Percentiles rank a stretch among this genome's conserved stretches.
phyloP scores from a whole-genome alignment of 2,888 invertebrate species.

The Hyalella azteca region DNA sequence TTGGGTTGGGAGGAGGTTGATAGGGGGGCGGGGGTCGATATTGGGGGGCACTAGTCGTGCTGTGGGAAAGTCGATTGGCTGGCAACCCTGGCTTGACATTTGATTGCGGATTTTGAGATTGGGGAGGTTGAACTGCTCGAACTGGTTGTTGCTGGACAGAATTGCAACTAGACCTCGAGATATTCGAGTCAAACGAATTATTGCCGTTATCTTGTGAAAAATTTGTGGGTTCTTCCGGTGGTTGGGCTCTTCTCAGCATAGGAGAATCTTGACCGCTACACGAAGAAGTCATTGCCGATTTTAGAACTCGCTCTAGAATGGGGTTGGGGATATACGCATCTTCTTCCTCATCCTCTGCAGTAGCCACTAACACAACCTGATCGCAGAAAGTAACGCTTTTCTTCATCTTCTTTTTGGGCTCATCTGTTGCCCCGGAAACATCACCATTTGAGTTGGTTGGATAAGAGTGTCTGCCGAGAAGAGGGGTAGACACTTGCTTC shows the following conservation, averaged over 20 bases:
- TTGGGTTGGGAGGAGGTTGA: constrained; percentile 54
- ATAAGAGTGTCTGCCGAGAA: constrained; percentile 26
- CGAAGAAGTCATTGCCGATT: constrained; percentile 62
- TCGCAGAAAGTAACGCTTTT: constrained; percentile 95
- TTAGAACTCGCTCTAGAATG: constrained; percentile 81
- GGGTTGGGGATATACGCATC: constrained; percentile 91
- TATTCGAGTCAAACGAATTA: not conserved
- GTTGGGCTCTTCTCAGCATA: not conserved
- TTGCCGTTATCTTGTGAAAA: not conserved
- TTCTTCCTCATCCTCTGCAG: constrained; percentile 89
- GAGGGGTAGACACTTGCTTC: not conserved
- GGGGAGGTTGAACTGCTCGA: not conserved
- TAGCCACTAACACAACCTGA: constrained; percentile 89
- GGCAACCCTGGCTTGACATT: not conserved
- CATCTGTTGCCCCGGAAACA: constrained; percentile 65
- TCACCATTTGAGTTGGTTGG: constrained; percentile 48
- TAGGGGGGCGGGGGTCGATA: constrained; percentile 54
- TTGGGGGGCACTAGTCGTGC: constrained; percentile 3
- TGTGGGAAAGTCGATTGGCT: not conserved
- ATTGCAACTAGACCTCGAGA: not conserved
- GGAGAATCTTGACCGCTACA: constrained; percentile 22
- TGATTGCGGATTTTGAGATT: not conserved
- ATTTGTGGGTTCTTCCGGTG: not conserved
- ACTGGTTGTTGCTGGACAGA: not conserved
- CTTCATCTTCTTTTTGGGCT: constrained; percentile 67